Evolutionary conservation across 2,113 vertebrate species (phyloP).

Genomic region (Eulemur rufifrons): DNA sequence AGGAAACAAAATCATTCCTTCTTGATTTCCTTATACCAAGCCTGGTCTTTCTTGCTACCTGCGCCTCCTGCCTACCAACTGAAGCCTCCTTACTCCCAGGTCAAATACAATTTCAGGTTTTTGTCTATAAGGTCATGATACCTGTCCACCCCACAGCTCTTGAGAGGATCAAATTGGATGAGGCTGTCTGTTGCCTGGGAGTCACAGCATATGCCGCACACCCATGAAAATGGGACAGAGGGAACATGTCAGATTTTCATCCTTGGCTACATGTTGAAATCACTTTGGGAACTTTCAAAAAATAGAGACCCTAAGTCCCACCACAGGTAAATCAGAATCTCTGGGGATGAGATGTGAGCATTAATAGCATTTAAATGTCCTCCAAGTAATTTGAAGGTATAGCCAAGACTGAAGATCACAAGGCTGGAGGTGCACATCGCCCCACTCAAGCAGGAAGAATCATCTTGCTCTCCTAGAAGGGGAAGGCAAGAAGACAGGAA

Average conservation of each 20-base stretch:
- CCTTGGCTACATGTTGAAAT: background rate
- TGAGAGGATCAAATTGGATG: background rate
- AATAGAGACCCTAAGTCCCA: background rate
- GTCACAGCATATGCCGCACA: background rate
- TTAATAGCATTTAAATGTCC: background rate
- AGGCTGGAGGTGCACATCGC: background rate
- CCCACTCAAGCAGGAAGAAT: background rate
- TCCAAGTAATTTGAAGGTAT: background rate
- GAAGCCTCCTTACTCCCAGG: background rate
- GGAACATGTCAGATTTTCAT: background rate
- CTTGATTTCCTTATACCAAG: background rate
- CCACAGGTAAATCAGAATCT: slow-evolving; percentile 8
- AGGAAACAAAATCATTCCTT: slow-evolving; percentile 13
- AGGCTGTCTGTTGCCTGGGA: background rate
- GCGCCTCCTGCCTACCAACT: background rate
- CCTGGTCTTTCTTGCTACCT: background rate
- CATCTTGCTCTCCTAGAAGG: background rate
- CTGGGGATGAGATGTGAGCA: background rate
- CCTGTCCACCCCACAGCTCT: background rate
- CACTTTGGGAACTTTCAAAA: background rate
- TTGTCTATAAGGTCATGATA: background rate
- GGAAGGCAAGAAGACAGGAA: background rate
- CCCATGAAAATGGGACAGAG: background rate
- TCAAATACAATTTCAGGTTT: background rate
- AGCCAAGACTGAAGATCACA: background rate